A percentile compares a stretch with the other conserved stretches of the same genome.
Conservation (phyloP, 1,140 invertebrate species). For the Drosophila punjabiensis region DNA sequence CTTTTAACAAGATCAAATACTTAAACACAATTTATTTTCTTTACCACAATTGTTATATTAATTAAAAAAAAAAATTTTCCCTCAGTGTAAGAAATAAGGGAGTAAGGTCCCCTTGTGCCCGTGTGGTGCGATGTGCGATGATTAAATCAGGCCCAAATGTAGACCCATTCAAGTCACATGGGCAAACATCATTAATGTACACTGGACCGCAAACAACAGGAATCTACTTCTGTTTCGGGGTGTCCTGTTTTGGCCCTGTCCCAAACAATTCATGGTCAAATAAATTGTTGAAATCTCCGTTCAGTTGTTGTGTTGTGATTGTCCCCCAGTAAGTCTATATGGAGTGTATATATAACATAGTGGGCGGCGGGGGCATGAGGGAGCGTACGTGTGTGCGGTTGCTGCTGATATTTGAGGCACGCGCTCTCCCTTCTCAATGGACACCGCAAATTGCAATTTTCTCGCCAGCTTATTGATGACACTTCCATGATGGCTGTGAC, state of each 20-base stretch:
- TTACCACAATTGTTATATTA: not conserved
- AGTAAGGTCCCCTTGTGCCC: not conserved
- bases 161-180: conserved; percentile 21
- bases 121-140: conserved; percentile 17
- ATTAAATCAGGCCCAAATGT: conserved; percentile 43
- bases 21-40: not conserved
- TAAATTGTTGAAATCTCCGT: conserved; percentile 32
- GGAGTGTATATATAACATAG: not conserved
- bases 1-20: not conserved
- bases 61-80: not conserved
- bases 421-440: conserved; percentile 17
- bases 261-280: conserved; percentile 2
- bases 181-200: conserved; percentile 60
- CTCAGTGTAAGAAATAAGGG: not conserved
- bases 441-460: conserved; percentile 34
- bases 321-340: conserved; percentile 1
- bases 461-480: conserved; percentile 31
- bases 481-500: conserved; percentile 24
- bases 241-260: not conserved
- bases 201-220: conserved; percentile 13
- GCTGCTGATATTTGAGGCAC: conserved; percentile 45
- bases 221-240: conserved; percentile 1
- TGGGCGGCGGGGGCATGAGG: not conserved
- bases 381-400: conserved; percentile 25
- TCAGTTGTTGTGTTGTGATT: conserved; percentile 28